These are phyloP conservation scores for Drosophila bunnanda DNA, from an alignment of 2,888 invertebrate genomes.

Conservation along the genomic window DNA sequence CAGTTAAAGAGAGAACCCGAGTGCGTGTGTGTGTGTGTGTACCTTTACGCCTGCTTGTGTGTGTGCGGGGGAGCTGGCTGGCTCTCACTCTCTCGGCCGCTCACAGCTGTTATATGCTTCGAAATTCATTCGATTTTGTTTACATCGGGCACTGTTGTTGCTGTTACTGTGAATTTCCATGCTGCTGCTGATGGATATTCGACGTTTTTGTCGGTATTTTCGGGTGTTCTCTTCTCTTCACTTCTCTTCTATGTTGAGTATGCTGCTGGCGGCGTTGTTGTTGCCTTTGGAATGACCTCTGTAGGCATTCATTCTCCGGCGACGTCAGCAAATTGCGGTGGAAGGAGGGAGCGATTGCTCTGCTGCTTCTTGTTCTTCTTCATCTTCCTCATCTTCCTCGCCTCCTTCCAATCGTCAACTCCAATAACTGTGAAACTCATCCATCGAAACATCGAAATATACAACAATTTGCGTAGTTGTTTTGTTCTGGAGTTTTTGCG, in stretches of 20 bases:
- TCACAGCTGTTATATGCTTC: constrained; percentile 63
- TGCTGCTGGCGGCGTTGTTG: constrained; percentile 72
- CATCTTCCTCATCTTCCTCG: constrained; percentile 29
- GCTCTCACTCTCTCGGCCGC: constrained; percentile 47
- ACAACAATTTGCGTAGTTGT: constrained; percentile 57
- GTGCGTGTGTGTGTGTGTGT: constrained; percentile 5
- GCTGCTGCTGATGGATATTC: constrained; percentile 43
- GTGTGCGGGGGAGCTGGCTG: constrained; percentile 25
- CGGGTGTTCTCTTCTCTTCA: constrained; percentile 17
- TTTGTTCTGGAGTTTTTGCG: constrained; percentile 39
- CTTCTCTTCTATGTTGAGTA: constrained; percentile 58
- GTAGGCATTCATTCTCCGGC: constrained; percentile 63
- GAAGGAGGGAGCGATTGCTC: constrained; percentile 22
- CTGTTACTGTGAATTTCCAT: constrained; percentile 20
- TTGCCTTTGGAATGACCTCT: constrained; percentile 83
- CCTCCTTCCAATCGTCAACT: constrained; percentile 47
- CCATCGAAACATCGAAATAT: constrained; percentile 28
- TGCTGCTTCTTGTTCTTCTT: constrained; percentile 35
- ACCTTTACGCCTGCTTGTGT: neutral
- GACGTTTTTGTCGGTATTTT: constrained; percentile 31
- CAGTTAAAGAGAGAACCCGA: constrained; percentile 69
- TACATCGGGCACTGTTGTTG: constrained; percentile 55
- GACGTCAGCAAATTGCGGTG: constrained; percentile 30
- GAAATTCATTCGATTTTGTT: constrained; percentile 65
- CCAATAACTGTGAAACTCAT: constrained; percentile 57